Conservation (phyloP, 2,888 invertebrate genomes). For the Calliopum simillimum region DNA sequence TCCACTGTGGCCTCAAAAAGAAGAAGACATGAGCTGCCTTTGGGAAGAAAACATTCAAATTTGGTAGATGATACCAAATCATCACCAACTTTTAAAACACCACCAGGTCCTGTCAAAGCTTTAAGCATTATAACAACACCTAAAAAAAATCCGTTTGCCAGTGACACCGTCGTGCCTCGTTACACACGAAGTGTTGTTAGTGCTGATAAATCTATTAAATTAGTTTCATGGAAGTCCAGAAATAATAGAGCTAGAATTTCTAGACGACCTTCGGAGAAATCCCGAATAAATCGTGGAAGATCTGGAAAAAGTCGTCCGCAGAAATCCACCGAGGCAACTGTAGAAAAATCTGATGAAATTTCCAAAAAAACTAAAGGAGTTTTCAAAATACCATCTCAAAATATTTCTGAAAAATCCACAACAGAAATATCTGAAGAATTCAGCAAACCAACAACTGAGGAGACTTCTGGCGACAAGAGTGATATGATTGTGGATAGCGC, state of each 20-base stretch:
- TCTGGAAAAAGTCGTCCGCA: no score
- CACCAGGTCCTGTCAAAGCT: not conserved
- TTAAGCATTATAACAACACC: not conserved
- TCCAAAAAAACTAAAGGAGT: not conserved
- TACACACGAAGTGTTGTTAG: no score
- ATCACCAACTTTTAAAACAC: slow-evolving; percentile 8
- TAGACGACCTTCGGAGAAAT: no score
- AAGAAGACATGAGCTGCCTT: slow-evolving; percentile 14
- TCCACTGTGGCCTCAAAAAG: slow-evolving; percentile 2
- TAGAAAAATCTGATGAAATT: not conserved
- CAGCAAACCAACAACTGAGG: slow-evolving; percentile 7
- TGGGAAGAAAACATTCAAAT: not conserved
- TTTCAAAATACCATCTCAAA: not conserved
- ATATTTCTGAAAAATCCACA: not conserved
- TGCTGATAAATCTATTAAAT: no score
- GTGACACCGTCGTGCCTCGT: not conserved
- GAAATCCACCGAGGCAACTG: not conserved
- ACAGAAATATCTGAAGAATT: not conserved
- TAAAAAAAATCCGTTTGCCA: not conserved
- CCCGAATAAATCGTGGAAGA: no score
- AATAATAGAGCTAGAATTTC: no score
- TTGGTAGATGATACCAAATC: not conserved
- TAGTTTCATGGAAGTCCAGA: no score
- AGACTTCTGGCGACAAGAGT: not conserved
- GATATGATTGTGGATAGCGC: not conserved